These are phyloP conservation scores for Melipona beecheii DNA, from an alignment of 2,888 invertebrate genomes.

Conservation along the genomic window DNA sequence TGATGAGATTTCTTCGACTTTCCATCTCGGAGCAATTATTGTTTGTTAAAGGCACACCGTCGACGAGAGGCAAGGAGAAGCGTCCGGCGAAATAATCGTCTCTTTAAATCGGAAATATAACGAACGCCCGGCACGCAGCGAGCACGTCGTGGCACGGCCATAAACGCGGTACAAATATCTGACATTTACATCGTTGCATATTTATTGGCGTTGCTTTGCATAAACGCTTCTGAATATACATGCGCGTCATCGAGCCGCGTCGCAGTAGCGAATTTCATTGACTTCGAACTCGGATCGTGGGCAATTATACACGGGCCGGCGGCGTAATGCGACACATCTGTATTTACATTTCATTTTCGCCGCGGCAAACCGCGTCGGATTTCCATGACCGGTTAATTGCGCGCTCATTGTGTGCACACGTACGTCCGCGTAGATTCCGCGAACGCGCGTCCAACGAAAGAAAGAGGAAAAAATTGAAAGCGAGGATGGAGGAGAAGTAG, in stretches of 20 bases:
- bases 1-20: background rate
- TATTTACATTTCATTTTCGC: slow-evolving; percentile 62
- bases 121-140: slow-evolving; percentile 32
- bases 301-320: slow-evolving; percentile 46
- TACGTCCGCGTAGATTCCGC: background rate
- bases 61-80: background rate
- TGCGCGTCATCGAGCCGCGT: slow-evolving; percentile 49
- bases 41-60: background rate
- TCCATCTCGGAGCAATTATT: background rate
- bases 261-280: slow-evolving; percentile 56
- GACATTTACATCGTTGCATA: slow-evolving; percentile 71
- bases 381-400: slow-evolving; percentile 36
- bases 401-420: background rate
- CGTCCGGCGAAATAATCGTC: slow-evolving; percentile 1
- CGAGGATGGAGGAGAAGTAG: background rate
- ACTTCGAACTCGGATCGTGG: slow-evolving; percentile 51
- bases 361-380: slow-evolving; percentile 4
- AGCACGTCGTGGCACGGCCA: slow-evolving; percentile 36
- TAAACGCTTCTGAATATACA: slow-evolving; percentile 67
- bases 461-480: background rate
- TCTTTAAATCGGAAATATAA: slow-evolving; percentile 53
- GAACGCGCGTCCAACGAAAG: background rate
- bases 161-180: slow-evolving; percentile 67
- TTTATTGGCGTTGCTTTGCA: slow-evolving; percentile 67
- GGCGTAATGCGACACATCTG: slow-evolving; percentile 56